phyloP scores from a whole-genome alignment of 2,888 invertebrate species.

The Thereva unica region DNA sequence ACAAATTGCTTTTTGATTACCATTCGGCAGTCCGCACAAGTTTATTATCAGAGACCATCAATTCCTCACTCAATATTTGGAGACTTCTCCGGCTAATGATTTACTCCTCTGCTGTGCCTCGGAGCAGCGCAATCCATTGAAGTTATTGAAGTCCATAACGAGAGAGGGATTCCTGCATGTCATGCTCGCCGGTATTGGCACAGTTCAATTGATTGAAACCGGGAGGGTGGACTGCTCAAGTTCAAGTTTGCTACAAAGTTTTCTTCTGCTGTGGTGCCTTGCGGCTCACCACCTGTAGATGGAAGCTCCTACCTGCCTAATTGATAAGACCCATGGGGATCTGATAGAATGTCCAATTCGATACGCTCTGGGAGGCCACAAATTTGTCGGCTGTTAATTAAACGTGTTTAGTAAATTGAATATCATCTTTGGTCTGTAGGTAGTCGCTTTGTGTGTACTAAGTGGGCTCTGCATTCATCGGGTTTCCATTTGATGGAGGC shows the following conservation, averaged over 20 bases:
- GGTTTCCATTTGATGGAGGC: too few species aligned
- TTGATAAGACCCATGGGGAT: neutral
- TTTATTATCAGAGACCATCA: conserved; percentile 4
- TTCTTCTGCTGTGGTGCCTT: neutral
- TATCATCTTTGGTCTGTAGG: neutral
- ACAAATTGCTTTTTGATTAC: conserved; percentile 34
- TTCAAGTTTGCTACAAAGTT: conserved; percentile 1
- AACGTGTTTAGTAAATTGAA: conserved; percentile 17
- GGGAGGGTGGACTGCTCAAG: neutral
- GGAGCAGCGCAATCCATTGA: too few species aligned
- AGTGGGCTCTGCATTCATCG: neutral
- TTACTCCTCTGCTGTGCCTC: too few species aligned
- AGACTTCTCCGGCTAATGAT: neutral
- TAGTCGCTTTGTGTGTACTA: neutral
- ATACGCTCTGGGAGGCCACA: conserved; percentile 25
- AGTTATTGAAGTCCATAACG: too few species aligned
- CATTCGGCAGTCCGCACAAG: conserved; percentile 1
- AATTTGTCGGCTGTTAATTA: conserved; percentile 13
- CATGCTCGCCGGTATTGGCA: too few species aligned
- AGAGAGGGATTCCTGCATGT: too few species aligned
- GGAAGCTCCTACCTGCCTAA: conserved; percentile 7
- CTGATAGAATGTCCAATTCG: conserved; percentile 21
- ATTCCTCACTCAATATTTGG: conserved; percentile 14
- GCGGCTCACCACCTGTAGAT: neutral
- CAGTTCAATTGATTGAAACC: too few species aligned